Evolutionary conservation across 2,888 invertebrate species (phyloP).

Genomic region (Drymonia ruficornis): DNA sequence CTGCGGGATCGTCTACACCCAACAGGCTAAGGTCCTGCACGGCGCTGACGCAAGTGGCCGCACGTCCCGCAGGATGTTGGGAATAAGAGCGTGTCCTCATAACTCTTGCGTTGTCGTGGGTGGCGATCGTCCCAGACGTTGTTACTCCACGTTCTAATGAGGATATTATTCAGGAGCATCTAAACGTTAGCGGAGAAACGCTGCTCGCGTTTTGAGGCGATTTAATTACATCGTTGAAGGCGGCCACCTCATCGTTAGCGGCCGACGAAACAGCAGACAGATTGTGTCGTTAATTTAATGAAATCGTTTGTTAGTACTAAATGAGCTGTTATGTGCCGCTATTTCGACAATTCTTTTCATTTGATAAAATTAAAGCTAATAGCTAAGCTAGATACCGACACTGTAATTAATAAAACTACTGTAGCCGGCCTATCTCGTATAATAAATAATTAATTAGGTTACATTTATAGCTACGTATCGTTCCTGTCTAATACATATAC

Average conservation of each 20-base stretch:
- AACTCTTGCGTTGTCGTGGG: constrained; percentile 72
- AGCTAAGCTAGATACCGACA: no score
- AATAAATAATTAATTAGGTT: no score
- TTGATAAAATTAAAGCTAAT: no score
- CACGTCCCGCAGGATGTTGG: constrained; percentile 81
- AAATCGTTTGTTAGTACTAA: constrained; percentile 44
- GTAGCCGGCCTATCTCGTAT: no score
- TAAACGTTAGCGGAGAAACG: constrained; percentile 50
- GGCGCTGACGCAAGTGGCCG: constrained; percentile 73
- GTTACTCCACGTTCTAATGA: constrained; percentile 70
- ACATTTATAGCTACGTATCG: no score
- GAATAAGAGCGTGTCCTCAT: constrained; percentile 83
- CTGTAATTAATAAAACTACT: no score
- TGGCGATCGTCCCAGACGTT: constrained; percentile 64
- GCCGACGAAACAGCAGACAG: constrained; percentile 53
- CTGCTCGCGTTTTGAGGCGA: constrained; percentile 51
- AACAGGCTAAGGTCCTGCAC: constrained; percentile 70
- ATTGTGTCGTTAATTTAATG: constrained; percentile 57
- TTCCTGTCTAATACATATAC: no score
- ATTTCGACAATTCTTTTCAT: background rate
- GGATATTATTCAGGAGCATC: constrained; percentile 74
- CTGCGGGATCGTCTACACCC: constrained; percentile 59
- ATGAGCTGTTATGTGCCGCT: constrained; percentile 34
- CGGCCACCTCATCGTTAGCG: constrained; percentile 63
- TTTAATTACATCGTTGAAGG: constrained; percentile 63